Base-by-base conservation (phyloP, 2,113 vertebrate genomes). In the Chascanopsetta lugubris region DNA sequence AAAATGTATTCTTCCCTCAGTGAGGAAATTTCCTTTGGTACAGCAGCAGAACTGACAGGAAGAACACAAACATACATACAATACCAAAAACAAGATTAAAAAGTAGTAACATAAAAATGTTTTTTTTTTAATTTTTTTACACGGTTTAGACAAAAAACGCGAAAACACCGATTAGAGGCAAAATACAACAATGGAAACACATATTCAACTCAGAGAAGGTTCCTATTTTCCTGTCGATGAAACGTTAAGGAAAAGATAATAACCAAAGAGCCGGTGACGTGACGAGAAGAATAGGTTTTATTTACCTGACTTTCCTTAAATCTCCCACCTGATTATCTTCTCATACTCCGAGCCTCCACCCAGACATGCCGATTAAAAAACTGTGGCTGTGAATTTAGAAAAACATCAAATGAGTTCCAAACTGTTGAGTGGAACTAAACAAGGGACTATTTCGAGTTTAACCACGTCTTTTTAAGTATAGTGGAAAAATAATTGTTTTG, bases 401-500 rank as follows among this genome's bases (percentile, higher is more conserved):
- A 65, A 12, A 61, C 66, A 79, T 65, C 50, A 59, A 49, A 59
- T 38, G 8, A 72, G 15, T 17, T 58, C 17, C 9, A 27, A 48
- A 68, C 21, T 47, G 24, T 32, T 21, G n/a, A 59, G 21, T 48
- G 20, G 5, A 47, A 27, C 36, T 36, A 76, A 66, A 59, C 4
- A 54, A 46, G 18, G 11, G 56, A 48, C 11, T 32, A 22, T 24
- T 67, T 58, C 43, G 8, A 29, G 48, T 30, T 51, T 36, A 64
- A 26, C 36, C 30, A 15, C 45, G 6, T 32, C 6, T 58, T 48
- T n/a, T 21, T 20, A 58, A 61, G 32, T 18, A 20, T 46, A 55
- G 63, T 46, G 56, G 63, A 32, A 32, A 62, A 48, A 22, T 66
- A 70, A 69, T 70, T 45, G 18, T 6, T 72, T 50, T 21, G 38